A percentile compares a stretch with the other conserved stretches of the same genome.
Conservation (phyloP, 2,113 vertebrate species). For the Crocuta crocuta region DNA sequence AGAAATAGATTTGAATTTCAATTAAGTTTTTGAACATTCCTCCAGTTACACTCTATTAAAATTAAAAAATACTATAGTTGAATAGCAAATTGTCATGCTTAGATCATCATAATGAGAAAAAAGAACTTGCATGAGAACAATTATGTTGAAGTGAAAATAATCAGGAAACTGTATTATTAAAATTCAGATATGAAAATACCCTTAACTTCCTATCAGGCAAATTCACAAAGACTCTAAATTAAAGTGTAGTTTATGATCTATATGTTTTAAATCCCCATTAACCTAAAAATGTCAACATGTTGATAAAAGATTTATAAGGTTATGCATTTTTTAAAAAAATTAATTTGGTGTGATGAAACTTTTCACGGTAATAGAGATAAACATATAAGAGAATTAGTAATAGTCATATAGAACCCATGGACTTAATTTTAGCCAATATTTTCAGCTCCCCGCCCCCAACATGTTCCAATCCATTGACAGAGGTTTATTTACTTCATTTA, state of each 20-base stretch:
- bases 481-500: not conserved
- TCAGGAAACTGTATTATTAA: not conserved
- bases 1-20: constrained; percentile 27
- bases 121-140: not conserved
- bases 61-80: not conserved
- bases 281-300: not conserved
- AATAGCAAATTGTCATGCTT: constrained; percentile 9
- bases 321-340: not conserved
- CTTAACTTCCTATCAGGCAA: not conserved
- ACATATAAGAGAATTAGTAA: not conserved
- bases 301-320: constrained; percentile 17
- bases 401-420: not conserved
- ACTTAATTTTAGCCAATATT: not conserved
- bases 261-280: constrained; percentile 22
- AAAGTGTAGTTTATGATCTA: not conserved
- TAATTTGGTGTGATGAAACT: not conserved
- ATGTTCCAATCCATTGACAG: not conserved
- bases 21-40: not conserved
- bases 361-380: constrained; percentile 33
- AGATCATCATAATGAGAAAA: constrained; percentile 33
- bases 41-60: constrained; percentile 1
- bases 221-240: not conserved
- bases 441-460: not conserved
- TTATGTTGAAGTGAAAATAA: constrained; percentile 38
- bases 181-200: not conserved